Percentiles rank a stretch among this genome's conserved stretches.
These are phyloP conservation scores for Acanthochromis polyacanthus DNA, from an alignment of 2,113 vertebrate genomes.

Conservation along the genomic window DNA sequence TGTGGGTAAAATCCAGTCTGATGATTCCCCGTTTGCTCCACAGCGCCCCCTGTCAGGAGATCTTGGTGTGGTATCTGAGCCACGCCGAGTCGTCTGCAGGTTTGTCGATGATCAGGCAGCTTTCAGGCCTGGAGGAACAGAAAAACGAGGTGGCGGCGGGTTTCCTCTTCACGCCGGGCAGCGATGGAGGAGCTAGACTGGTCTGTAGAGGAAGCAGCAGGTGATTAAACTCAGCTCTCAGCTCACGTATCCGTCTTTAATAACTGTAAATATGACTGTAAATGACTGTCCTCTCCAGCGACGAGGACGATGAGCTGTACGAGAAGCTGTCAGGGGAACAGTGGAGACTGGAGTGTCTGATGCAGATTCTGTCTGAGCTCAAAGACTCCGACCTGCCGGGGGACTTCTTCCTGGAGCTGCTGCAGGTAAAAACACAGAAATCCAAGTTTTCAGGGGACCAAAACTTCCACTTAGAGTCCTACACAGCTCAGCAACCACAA, in stretches of 20 bases:
- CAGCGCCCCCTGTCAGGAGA: constrained; percentile 91
- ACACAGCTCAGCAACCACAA: too few relatives aligned
- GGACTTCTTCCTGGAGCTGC: constrained; percentile 92
- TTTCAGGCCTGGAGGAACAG: constrained; percentile 80
- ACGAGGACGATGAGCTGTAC: constrained; percentile 90
- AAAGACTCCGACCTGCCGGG: constrained; percentile 89
- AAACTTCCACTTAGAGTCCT: too few relatives aligned
- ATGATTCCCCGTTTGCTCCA: constrained; percentile 22
- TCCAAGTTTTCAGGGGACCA: too few relatives aligned
- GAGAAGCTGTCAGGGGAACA: constrained; percentile 91
- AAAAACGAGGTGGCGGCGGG: constrained; percentile 65
- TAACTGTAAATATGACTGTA: too few relatives aligned
- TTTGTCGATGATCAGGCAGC: constrained; percentile 80
- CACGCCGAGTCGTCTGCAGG: constrained; percentile 79
- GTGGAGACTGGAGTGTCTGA: constrained; percentile 88
- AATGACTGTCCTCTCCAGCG: constrained; percentile 65
- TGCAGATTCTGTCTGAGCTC: constrained; percentile 87
- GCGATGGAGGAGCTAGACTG: constrained; percentile 86
- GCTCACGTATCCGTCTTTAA: too few relatives aligned
- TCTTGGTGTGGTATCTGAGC: constrained; percentile 91
- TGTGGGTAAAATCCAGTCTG: too few relatives aligned
- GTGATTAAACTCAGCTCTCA: constrained; percentile 68
- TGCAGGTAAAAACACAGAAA: constrained; percentile 84
- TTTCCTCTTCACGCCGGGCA: constrained; percentile 85
- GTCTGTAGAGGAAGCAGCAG: constrained; percentile 77